Evolutionary conservation across 2,113 vertebrate genomes (phyloP), one percentile per base, ranked within the genome.

Genomic region (Arenaria interpres): DNA sequence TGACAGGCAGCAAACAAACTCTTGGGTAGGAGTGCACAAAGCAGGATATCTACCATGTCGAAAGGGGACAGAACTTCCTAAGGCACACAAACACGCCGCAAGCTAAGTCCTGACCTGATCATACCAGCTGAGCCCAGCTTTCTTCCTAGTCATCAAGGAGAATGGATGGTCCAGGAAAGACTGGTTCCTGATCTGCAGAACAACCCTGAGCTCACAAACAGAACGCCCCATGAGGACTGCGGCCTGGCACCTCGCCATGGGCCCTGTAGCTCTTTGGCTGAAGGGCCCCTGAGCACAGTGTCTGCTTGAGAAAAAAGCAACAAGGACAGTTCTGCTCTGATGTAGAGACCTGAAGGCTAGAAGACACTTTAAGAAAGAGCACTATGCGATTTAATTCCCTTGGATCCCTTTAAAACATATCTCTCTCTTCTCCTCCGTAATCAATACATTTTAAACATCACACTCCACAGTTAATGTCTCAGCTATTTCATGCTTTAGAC

Each of bases 31-130:
- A 62, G 57, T 1, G 32, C 54, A 39, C 0, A 8, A 14, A 50
- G 33, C 48, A 45, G 17, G 10, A 1, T 6, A 59, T 4, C 0
- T 0, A 22, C 41, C 53, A 12, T 1, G 5, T 4, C 53, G 67
- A 51, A 53, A 21, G 51, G 57, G 32, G 62, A 57, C 19, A 76
- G 33, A 92, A 51, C 45, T 62, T 73, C 85, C 85, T 20, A 41
- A 76, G n/a, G 41, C 37, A n/a, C 63, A 46, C 35, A 15, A 4
- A 4, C 0, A 45, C 2, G 21, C 27, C 11, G 2, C 12, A 45
- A 23, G 28, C n/a, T 16, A 48, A 84, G 48, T 27, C 53, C 75
- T 80, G 72, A 69, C 27, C 62, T 62, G 77, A 48, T 25, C n/a
- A 18, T 1, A 32, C 8, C 73, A 80, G 27, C 57, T 53, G 35